Evolutionary conservation across 2,797 vertebrate genomes (phyloP).

Genomic region (Avahi laniger): DNA sequence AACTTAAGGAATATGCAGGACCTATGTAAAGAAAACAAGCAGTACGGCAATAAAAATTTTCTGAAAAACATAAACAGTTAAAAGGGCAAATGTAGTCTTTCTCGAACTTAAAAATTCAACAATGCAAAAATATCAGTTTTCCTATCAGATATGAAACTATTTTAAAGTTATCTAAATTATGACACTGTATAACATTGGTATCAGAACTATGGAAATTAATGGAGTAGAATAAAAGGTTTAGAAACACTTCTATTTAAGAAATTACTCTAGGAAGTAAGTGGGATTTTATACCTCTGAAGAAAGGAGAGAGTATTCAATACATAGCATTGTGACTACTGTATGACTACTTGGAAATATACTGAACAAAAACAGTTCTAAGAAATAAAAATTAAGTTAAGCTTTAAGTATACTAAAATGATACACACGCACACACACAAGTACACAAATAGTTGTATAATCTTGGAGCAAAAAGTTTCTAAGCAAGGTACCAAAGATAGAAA

Average conservation of each 20-base stretch:
- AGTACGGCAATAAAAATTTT: not conserved
- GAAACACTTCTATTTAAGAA: conserved; percentile 10
- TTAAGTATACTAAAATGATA: not conserved
- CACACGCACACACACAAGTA: not conserved
- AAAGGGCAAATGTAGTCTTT: not conserved
- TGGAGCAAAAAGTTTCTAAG: not conserved
- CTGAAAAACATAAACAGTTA: not conserved
- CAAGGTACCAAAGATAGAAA: not conserved
- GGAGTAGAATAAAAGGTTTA: not conserved
- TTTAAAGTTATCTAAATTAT: conserved; percentile 3
- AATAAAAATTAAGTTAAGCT: conserved; percentile 3
- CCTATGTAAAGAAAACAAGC: not conserved
- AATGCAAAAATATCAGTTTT: not conserved
- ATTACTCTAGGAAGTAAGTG: not conserved
- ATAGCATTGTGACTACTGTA: not conserved
- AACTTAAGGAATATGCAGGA: not conserved
- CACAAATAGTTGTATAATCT: not conserved
- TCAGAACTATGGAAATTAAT: not conserved
- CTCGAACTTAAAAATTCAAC: conserved; percentile 3
- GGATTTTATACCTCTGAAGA: not conserved
- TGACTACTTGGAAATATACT: not conserved
- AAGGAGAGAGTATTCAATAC: not conserved
- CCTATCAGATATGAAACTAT: not conserved
- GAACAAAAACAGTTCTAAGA: conserved; percentile 3
- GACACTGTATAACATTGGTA: not conserved